Evolutionary conservation across 2,888 invertebrate species (phyloP), one percentile per base, ranked within the genome.

Genomic region (Ormyrus nitidulus): DNA sequence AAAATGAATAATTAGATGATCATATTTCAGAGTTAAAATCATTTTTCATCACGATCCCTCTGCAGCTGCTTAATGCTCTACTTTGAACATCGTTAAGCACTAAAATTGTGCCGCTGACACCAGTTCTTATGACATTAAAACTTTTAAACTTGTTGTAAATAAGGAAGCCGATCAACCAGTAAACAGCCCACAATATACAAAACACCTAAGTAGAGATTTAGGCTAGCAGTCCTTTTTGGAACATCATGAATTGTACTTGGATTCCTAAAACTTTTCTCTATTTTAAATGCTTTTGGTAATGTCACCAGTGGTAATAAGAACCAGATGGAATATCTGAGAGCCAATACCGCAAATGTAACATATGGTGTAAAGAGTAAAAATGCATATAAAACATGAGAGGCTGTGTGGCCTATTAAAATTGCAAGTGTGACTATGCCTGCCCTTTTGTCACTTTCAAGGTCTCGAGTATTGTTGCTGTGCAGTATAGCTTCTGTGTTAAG

Each of bases 371-470:
- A 98, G 44, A 98, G 91, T 83, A 98, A 92, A 91, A 97, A 94
- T 76, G 97, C 96, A 91, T 97, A 98, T 46, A 98, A 92, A 82
- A 98, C 94, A 91, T 98, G 97, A 6, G 98, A 98, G 82, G 96
- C 95, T 58, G 97, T 97, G 87, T 95, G 95, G 44, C 98, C 98
- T 84, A 98, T 95, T 74, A 98, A 91, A 87, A 98, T 98, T n/a
- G 98, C 98, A 86, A 98, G 91, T 13, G 98, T 99, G 0, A 98
- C 97, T 86, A 98, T 98, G 82, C 98, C 98, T 68, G 96, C 98
- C 89, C 94, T 94, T 82, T 94, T 93, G 88, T 98, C 98, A 80
- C 94, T 94, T 87, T 97, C 97, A 84, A 96, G 93, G 91, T 98
- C 98, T 84, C 98, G 93, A 0, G 98, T 97, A 89, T 99, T 98